phyloP scores from a whole-genome alignment of 2,113 vertebrate species.

The Henicopernis longicauda region DNA sequence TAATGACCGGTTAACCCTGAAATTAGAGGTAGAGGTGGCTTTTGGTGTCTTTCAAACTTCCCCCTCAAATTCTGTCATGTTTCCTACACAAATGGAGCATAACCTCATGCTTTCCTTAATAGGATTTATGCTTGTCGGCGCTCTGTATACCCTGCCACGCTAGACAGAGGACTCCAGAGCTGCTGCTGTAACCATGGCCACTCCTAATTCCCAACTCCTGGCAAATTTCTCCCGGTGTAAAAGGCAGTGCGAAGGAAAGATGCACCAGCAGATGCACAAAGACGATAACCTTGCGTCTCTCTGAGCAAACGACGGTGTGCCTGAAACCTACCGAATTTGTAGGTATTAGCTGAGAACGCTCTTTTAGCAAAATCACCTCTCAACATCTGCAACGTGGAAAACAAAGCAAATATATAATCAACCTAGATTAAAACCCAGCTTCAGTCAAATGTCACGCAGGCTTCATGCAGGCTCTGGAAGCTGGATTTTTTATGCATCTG shows the following conservation, averaged over 20 bases:
- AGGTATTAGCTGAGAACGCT: neutral
- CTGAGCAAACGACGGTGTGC: neutral
- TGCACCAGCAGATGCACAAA: conserved; percentile 18
- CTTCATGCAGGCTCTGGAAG: conserved; percentile 37
- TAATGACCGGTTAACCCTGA: neutral
- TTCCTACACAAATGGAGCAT: neutral
- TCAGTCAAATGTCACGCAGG: conserved; percentile 55
- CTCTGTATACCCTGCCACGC: conserved; percentile 30
- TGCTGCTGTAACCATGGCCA: conserved; percentile 56
- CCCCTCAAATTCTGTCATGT: conserved; percentile 39
- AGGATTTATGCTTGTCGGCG: conserved; percentile 61
- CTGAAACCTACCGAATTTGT: neutral
- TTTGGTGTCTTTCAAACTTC: neutral
- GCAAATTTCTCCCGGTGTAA: conserved; percentile 23
- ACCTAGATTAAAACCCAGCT: neutral
- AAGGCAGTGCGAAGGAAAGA: neutral
- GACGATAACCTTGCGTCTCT: neutral
- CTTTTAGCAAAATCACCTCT: conserved; percentile 8
- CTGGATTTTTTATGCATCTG: conserved; percentile 70
- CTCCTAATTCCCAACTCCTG: conserved; percentile 29
- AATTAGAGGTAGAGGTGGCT: neutral
- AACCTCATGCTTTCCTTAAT: conserved; percentile 58
- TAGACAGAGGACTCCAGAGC: conserved; percentile 35
- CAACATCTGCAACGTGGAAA: conserved; percentile 15
- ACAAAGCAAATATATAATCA: conserved; percentile 26